Percentiles rank a stretch among this genome's conserved stretches.
Evolutionary conservation across 1,140 invertebrate species (phyloP).

Genomic region (Telenomus remus): DNA sequence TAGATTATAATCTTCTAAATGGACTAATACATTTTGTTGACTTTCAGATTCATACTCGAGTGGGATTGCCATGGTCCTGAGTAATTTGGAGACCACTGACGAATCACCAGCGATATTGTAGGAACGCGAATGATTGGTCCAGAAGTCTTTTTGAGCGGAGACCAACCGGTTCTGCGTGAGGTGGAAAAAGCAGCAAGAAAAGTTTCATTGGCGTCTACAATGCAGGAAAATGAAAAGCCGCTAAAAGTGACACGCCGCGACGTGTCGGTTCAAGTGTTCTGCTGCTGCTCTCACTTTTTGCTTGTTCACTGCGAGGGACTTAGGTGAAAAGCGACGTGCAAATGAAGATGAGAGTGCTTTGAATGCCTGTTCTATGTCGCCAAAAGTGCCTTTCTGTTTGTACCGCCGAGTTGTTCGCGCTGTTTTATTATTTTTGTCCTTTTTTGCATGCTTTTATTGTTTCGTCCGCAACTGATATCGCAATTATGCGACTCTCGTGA

Average conservation of each 20-base stretch:
- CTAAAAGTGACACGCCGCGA: conserved; percentile 35
- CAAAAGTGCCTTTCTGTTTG: conserved; percentile 22
- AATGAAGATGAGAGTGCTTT: conserved; percentile 30
- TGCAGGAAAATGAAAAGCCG: conserved; percentile 33
- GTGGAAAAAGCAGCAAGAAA: conserved; percentile 32
- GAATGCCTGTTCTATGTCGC: conserved; percentile 16
- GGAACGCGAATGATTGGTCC: conserved; percentile 20
- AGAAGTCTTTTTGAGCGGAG: conserved; percentile 19
- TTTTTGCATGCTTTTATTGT: no score
- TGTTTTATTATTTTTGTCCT: neutral
- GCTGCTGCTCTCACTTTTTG: conserved; percentile 9
- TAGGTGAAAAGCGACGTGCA: conserved; percentile 23
- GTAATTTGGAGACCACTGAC: neutral
- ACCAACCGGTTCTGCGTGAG: conserved; percentile 15
- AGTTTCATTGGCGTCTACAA: conserved; percentile 22
- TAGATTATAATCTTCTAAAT: no score
- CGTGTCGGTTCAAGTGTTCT: conserved; percentile 18
- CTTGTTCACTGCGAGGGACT: conserved; percentile 14
- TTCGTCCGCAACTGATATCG: no score
- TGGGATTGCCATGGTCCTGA: conserved; percentile 3
- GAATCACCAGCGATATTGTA: conserved; percentile 6
- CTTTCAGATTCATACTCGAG: neutral
- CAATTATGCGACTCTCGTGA: conserved; percentile 19
- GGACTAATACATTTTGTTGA: neutral
- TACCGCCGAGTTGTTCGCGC: neutral